These are phyloP conservation scores for Alligator mississippiensis DNA, from an alignment of 2,113 vertebrate species.

Conservation along the genomic window DNA sequence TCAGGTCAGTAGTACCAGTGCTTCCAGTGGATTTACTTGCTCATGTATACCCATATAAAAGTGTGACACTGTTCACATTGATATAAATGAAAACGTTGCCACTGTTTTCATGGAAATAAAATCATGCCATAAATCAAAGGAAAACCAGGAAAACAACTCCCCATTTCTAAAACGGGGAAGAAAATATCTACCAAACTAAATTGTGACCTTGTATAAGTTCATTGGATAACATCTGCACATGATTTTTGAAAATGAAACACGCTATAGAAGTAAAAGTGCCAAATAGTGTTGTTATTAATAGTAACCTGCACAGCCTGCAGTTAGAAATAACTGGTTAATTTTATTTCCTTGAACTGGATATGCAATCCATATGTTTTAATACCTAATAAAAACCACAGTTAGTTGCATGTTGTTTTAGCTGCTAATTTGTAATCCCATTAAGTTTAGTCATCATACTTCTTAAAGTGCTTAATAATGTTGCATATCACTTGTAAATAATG, in stretches of 20 bases:
- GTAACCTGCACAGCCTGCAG: not conserved
- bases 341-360: not conserved
- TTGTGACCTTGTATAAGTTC: not conserved
- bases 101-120: not conserved
- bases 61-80: not conserved
- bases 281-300: not conserved
- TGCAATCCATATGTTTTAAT: not conserved
- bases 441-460: not conserved
- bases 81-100: not conserved
- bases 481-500: not conserved
- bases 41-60: not conserved
- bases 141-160: not conserved
- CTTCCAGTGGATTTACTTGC: not conserved
- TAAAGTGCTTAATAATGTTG: not conserved
- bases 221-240: not conserved
- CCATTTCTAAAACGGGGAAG: not conserved
- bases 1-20: not conserved
- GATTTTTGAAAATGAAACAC: not conserved
- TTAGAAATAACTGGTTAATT: not conserved
- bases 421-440: not conserved
- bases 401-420: not conserved
- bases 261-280: not conserved
- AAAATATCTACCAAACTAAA: not conserved
- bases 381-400: not conserved
- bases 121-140: not conserved